Percentiles rank a stretch among this genome's conserved stretches.
phyloP scores from a whole-genome alignment of 2,113 vertebrate genomes.

The Hyaena hyaena region DNA sequence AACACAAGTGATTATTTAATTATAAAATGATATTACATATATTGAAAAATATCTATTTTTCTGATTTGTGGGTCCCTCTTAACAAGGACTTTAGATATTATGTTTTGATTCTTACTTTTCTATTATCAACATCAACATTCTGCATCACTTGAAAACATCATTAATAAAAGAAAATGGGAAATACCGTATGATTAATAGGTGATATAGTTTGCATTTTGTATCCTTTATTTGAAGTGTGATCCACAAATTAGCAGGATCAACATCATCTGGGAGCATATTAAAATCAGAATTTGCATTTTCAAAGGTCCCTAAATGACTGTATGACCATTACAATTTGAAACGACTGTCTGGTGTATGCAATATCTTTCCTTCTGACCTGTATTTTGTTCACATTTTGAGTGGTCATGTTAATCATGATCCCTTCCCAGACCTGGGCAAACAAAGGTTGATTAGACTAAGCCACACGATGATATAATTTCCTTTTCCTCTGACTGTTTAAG shows the following conservation, averaged over 20 bases:
- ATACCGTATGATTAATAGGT: background rate
- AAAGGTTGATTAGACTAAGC: constrained; percentile 59
- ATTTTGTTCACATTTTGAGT: constrained; percentile 29
- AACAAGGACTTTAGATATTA: background rate
- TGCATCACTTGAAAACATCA: background rate
- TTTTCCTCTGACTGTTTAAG: background rate
- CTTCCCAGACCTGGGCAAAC: background rate
- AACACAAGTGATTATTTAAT: background rate
- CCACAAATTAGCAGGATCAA: background rate
- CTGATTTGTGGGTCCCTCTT: background rate
- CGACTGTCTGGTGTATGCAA: background rate
- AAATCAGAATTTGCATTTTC: background rate
- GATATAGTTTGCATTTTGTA: background rate
- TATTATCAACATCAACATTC: background rate
- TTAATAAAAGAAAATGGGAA: background rate
- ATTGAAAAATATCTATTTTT: background rate
- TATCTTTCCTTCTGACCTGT: background rate
- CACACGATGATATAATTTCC: constrained; percentile 54
- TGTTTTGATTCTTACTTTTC: background rate
- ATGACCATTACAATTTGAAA: background rate
- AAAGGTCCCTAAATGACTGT: background rate
- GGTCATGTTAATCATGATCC: constrained; percentile 33
- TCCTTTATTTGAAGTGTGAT: background rate
- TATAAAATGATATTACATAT: background rate
- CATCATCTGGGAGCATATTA: background rate